Evolutionary conservation across 2,888 invertebrate genomes (phyloP).

Genomic region (Cotesia congregata): DNA sequence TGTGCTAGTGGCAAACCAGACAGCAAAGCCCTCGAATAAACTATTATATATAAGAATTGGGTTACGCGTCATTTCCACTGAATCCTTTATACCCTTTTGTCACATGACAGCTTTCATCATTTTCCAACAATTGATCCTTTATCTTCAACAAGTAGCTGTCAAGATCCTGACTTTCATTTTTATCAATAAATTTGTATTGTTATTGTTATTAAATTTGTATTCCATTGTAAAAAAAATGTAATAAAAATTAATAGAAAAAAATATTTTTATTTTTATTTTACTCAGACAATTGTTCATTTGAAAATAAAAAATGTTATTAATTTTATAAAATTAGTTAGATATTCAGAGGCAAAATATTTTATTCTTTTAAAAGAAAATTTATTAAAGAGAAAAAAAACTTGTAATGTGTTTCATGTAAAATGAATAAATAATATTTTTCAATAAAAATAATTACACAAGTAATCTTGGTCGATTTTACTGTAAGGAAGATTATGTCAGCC

Average conservation of each 20-base stretch:
- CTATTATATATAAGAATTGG: constrained; percentile 36
- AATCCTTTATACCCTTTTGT: constrained; percentile 21
- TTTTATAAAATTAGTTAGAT: no score
- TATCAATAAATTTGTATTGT: not conserved
- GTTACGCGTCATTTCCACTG: constrained; percentile 45
- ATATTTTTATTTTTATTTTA: no score
- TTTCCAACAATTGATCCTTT: constrained; percentile 18
- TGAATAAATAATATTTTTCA: not conserved
- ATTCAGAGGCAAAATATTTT: no score
- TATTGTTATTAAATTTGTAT: not conserved
- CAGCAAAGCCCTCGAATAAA: constrained; percentile 3
- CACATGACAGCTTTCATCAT: constrained; percentile 14
- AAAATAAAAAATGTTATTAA: no score
- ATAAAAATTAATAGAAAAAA: no score
- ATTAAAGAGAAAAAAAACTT: not conserved
- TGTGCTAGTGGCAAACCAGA: constrained; percentile 15
- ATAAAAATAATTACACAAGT: not conserved
- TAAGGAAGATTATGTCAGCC: not conserved
- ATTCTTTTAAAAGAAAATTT: not conserved
- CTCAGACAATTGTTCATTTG: no score
- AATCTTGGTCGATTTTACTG: not conserved
- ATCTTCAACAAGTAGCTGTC: constrained; percentile 15
- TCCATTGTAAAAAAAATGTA: not conserved
- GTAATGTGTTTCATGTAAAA: not conserved
- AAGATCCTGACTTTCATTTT: constrained; percentile 6